Evolutionary conservation across 2,888 invertebrate species (phyloP).

Genomic region (Hydrotaea diabolus): DNA sequence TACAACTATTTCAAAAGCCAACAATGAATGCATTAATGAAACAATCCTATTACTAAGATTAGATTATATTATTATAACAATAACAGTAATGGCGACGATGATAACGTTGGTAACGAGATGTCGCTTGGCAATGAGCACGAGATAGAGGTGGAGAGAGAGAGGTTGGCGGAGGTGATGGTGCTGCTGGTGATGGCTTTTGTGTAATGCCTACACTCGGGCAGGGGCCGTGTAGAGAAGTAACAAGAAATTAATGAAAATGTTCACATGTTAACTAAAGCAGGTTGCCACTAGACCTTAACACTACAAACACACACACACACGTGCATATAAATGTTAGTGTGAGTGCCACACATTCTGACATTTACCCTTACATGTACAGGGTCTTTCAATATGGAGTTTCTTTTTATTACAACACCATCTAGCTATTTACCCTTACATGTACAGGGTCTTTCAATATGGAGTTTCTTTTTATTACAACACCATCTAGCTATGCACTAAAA

Average conservation of each 20-base stretch:
- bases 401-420: no score
- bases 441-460: no score
- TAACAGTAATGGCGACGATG: conserved; percentile 17
- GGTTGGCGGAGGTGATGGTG: neutral
- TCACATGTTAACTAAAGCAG: neutral
- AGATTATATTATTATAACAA: conserved; percentile 43
- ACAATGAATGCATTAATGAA: conserved; percentile 48
- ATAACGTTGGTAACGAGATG: conserved; percentile 25
- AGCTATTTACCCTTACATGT: no score
- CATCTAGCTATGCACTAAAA: no score
- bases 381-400: no score
- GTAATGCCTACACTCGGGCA: neutral
- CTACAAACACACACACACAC: conserved; percentile 25
- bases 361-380: no score
- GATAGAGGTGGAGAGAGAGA: neutral
- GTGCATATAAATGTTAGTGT: neutral
- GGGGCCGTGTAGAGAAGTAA: neutral
- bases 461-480: no score
- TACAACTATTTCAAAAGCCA: conserved; percentile 52
- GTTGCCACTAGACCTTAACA: conserved; percentile 2
- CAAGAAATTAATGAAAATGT: conserved; percentile 3
- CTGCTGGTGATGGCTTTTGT: neutral
- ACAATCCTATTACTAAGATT: conserved; percentile 47
- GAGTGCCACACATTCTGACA: neutral
- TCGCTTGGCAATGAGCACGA: neutral